Percentiles rank a stretch among this genome's conserved stretches.
phyloP scores from a whole-genome alignment of 2,113 vertebrate genomes.

The Nesogale talazaci region DNA sequence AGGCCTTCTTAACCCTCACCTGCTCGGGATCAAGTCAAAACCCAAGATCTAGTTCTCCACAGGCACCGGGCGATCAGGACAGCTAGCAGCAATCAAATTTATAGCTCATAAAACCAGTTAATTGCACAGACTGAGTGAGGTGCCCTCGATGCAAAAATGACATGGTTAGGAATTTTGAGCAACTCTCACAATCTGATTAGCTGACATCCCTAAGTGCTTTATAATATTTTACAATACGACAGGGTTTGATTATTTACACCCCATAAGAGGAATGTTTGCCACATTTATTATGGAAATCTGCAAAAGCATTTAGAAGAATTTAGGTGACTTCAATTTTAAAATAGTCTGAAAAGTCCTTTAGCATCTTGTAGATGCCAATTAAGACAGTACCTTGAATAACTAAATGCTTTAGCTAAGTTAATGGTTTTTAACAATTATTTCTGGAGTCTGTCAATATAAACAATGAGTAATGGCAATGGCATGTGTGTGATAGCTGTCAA shows the following conservation, averaged over 20 bases:
- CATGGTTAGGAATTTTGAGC: conserved; percentile 77
- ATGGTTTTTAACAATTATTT: conserved; percentile 47
- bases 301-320: conserved; percentile 76
- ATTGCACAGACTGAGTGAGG: conserved; percentile 80
- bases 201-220: conserved; percentile 77
- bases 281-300: conserved; percentile 79
- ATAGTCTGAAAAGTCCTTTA: conserved; percentile 74
- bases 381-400: conserved; percentile 66
- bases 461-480: conserved; percentile 34
- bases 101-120: conserved; percentile 79
- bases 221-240: conserved; percentile 76
- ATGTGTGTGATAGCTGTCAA: neutral
- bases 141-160: conserved; percentile 79
- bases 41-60: conserved; percentile 47
- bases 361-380: conserved; percentile 75
- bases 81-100: conserved; percentile 67
- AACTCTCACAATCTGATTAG: conserved; percentile 80
- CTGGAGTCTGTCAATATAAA: conserved; percentile 24
- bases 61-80: conserved; percentile 22
- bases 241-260: conserved; percentile 82
- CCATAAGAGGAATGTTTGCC: conserved; percentile 75
- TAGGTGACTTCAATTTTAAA: conserved; percentile 74
- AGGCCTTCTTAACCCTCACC: neutral
- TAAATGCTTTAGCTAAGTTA: conserved; percentile 69
- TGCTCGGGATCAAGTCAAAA: conserved; percentile 46